These are phyloP conservation scores for Phasianus colchicus DNA, from an alignment of 2,113 vertebrate genomes.

Conservation along the genomic window DNA sequence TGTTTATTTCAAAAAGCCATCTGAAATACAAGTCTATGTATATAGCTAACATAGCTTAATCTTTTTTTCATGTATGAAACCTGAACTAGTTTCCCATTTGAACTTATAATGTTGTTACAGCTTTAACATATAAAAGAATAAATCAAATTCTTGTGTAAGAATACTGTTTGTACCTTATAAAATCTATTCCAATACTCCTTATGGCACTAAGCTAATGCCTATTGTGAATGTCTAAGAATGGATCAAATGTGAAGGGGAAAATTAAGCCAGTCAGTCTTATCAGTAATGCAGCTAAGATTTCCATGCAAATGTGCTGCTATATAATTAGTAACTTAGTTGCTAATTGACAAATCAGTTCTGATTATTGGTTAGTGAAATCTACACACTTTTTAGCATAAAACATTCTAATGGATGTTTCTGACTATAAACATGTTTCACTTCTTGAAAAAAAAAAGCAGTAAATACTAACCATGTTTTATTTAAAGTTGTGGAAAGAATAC, in stretches of 20 bases:
- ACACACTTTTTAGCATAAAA: background rate
- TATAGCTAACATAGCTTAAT: background rate
- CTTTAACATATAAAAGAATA: background rate
- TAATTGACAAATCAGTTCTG: conserved; percentile 57
- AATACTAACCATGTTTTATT: background rate
- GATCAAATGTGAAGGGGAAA: background rate
- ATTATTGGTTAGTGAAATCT: conserved; percentile 45
- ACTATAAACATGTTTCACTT: background rate
- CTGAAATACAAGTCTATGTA: background rate
- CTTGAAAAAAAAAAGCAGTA: conserved; percentile 2
- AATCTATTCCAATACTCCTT: background rate
- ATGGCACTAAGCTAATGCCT: background rate
- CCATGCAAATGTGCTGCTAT: background rate
- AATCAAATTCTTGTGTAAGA: background rate
- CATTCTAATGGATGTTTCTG: conserved; percentile 8
- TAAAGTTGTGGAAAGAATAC: background rate
- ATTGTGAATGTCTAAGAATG: background rate
- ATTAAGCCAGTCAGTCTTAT: background rate
- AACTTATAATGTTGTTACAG: background rate
- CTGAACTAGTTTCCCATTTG: background rate
- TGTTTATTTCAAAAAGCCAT: background rate
- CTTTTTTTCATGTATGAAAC: background rate
- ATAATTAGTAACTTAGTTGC: conserved; percentile 36
- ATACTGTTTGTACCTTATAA: background rate
- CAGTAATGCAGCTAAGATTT: conserved; percentile 23